Evolutionary conservation across 1,140 invertebrate genomes (phyloP), one percentile per base, ranked within the genome.

Genomic region (Ctenoplectra terminalis): DNA sequence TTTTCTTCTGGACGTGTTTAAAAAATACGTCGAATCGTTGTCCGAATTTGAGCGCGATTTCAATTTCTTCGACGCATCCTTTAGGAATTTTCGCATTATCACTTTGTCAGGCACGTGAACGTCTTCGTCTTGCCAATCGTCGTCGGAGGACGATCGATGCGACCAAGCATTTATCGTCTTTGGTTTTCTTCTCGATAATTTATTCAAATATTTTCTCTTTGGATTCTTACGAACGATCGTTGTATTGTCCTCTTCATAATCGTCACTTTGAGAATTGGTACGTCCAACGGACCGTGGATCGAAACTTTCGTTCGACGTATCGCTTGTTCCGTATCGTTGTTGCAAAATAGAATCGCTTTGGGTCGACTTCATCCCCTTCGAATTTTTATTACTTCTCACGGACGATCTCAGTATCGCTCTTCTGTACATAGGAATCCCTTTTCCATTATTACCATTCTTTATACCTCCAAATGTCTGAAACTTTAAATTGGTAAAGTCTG

Each of bases 381-480:
- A 4, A 11, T 56, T 69, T 56, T 64, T 81, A 6, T 13, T 34
- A 23, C 15, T 72, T 29, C 46, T 66, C 3, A 70, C 31, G 0
- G 70, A 77, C 37, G 84, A 46, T 61, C 78, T 82, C 31, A 83
- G 37, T 56, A 78, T 88, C 0, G 61, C 60, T 0, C 56, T 87
- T 5, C 75, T 82, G 34, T 83, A 87, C 43, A 29, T 75, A 11
- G 58, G 63, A 8, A 87, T 67, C 31, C 46, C 76, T 23, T 58
- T 84, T 0, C 58, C 58, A 20, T 90, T 90, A 11, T 52, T 81
- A 2, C 48, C 73, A 15, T 37, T 78, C 43, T 90, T 92, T 17
- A 92, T 90, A 0, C 91, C 91, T 3, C 91, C 91, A n/a, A 91
- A 92, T 0, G 91, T 89, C 26, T 90, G 90, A 54, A 86, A 91